Evolutionary conservation across 1,140 invertebrate species (phyloP), one percentile per base, ranked within the genome.

Genomic region (Brachionus rotundiformis): DNA sequence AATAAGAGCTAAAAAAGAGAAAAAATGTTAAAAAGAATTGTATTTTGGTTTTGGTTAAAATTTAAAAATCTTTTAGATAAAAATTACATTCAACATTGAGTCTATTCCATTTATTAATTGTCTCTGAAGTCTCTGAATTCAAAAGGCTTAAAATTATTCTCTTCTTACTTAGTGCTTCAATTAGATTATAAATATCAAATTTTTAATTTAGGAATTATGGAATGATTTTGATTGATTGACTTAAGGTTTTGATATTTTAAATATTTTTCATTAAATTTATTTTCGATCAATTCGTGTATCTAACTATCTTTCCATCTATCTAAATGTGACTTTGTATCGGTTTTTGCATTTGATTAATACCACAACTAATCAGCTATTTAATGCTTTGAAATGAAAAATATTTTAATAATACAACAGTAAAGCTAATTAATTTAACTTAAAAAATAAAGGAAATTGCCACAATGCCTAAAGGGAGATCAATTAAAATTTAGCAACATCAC

Each of bases 221-320:
- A 54, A 54, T 54, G n/a, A 54, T 54, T 54, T 54, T 54, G 47
- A 54, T 54, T 54, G 47, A 54, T 54, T 54, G 23, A 54, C 47
- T 54, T 54, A 54, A 54, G 47, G 47, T 54, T 54, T 54, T 54
- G 47, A 8, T 54, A 19, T 54, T 54, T 54, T 54, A 8, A 54
- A 8, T 8, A 49, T 49, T 49, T 49, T 49, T 49, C 6, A 49
- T 16, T 49, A 49, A 49, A 23, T 54, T 49, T 49, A 19, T n/a
- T n/a, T n/a, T 54, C 47, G 23, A 54, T 54, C 47, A 54, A 54
- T 54, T 19, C 16, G 23, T 7, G 8, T 19, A 39, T 39, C 13
- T 39, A 39, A 10, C 13, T 39, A 39, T n/a, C n/a, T n/a, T n/a
- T n/a, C n/a, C 19, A 25, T 54, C 19, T 25, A 54, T 54, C 19